These are phyloP conservation scores for Sciurus vulgaris DNA, from an alignment of 2,797 vertebrate species.

Conservation along the genomic window DNA sequence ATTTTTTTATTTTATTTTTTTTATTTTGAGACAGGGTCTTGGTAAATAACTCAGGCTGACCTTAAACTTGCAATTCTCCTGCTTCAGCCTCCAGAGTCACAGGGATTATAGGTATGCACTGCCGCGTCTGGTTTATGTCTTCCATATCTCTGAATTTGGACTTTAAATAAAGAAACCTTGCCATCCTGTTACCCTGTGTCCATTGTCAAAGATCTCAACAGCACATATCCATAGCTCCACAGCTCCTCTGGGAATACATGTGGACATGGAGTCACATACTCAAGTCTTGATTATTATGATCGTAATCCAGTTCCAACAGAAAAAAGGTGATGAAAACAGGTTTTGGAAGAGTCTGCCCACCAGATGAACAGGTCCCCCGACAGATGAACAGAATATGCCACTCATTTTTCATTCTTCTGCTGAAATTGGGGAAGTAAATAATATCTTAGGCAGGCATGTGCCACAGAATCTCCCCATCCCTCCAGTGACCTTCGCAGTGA, in stretches of 20 bases:
- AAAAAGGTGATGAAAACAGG: conserved; percentile 50
- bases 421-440: conserved; percentile 25
- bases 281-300: conserved; percentile 19
- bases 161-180: conserved; percentile 67
- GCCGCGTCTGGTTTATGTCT: background rate
- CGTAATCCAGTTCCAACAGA: background rate
- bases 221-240: background rate
- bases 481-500: background rate
- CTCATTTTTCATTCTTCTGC: background rate
- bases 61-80: too few relatives aligned
- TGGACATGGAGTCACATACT: background rate
- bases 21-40: too few relatives aligned
- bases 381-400: background rate
- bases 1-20: too few relatives aligned
- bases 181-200: background rate
- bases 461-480: background rate
- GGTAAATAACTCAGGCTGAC: too few relatives aligned
- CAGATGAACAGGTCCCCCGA: background rate
- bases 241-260: conserved; percentile 1
- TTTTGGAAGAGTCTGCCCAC: background rate
- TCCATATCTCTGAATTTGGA: conserved; percentile 57
- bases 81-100: too few relatives aligned
- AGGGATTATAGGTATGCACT: too few relatives aligned
- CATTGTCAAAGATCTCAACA: conserved; percentile 49
- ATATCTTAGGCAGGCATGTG: background rate